A percentile compares a stretch with the other conserved stretches of the same genome.
phyloP scores from a whole-genome alignment of 2,797 vertebrate species.

The Acomys russatus region DNA sequence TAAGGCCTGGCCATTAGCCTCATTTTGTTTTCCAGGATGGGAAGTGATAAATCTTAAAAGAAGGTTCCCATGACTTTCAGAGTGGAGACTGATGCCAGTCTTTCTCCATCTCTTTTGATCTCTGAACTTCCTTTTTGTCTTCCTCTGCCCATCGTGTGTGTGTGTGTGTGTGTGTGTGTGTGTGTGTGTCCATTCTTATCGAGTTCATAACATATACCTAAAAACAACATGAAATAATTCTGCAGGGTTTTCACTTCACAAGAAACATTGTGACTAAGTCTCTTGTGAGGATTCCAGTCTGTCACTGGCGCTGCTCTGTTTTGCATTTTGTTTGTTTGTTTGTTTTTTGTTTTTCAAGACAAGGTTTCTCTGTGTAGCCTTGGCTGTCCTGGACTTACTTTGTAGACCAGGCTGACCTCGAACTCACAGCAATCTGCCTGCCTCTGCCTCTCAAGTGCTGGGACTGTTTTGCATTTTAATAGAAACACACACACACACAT shows the following conservation, averaged over 20 bases:
- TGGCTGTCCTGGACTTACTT: too few relatives aligned
- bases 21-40: constrained; percentile 43
- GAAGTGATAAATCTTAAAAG: constrained; percentile 61
- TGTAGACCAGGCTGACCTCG: too few relatives aligned
- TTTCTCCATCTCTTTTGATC: constrained; percentile 22
- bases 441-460: too few relatives aligned
- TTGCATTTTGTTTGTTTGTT: neutral
- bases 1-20: constrained; percentile 48
- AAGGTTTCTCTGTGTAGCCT: too few relatives aligned
- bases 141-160: neutral
- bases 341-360: too few relatives aligned
- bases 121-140: constrained; percentile 15
- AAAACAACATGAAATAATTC: constrained; percentile 46
- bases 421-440: too few relatives aligned
- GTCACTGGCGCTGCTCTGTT: neutral
- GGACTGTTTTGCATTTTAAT: too few relatives aligned
- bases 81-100: neutral
- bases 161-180: neutral
- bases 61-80: constrained; percentile 52
- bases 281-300: too few relatives aligned
- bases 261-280: neutral
- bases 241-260: constrained; percentile 33
- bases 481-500: neutral
- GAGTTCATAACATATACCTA: constrained; percentile 5
- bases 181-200: neutral